Evolutionary conservation across 1,140 invertebrate genomes (phyloP).

Genomic region (Musca domestica): DNA sequence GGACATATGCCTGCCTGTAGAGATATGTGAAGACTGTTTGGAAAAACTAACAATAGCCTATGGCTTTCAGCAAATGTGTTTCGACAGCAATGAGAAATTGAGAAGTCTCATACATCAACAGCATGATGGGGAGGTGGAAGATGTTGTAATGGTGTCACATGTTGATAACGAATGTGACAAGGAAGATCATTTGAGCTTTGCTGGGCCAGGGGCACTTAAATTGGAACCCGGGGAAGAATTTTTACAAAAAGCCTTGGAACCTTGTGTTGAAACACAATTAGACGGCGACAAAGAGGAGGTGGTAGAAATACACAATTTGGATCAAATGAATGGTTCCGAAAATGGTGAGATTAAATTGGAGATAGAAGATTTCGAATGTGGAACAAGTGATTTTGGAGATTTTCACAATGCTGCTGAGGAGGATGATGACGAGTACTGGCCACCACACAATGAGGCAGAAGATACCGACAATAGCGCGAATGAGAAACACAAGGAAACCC

Average conservation of each 20-base stretch:
- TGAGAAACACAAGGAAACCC: not conserved
- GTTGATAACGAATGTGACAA: no score
- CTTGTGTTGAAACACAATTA: no score
- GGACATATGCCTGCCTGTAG: not conserved
- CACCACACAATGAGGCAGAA: not conserved
- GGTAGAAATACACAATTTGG: not conserved
- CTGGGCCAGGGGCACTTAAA: no score
- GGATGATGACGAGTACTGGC: not conserved
- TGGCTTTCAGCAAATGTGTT: not conserved
- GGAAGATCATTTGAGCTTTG: no score
- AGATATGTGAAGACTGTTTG: not conserved
- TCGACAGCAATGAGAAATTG: not conserved
- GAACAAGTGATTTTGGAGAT: no score
- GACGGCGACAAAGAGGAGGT: not conserved
- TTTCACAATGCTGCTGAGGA: no score
- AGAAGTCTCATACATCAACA: not conserved
- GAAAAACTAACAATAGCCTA: not conserved
- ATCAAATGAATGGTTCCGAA: not conserved
- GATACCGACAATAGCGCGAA: conserved; percentile 3
- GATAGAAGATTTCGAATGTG: no score
- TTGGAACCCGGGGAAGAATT: no score
- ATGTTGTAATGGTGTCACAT: no score
- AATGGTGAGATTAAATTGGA: not conserved
- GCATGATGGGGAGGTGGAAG: no score
- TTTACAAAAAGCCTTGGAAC: no score